phyloP scores from a whole-genome alignment of 2,797 vertebrate genomes.

The Darevskia nairensis region DNA sequence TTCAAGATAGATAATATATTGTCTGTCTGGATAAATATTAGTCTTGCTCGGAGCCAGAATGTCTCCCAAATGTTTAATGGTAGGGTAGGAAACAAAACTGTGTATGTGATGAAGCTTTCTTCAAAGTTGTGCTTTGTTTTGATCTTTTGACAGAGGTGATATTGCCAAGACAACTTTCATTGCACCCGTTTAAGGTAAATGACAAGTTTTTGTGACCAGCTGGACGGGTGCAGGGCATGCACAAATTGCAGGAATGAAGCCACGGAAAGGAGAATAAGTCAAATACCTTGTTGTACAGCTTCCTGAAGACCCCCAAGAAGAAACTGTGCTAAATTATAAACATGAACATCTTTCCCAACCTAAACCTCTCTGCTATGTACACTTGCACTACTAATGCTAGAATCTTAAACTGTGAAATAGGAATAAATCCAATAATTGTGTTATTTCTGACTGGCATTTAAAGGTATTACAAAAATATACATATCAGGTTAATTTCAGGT shows the following conservation, averaged over 20 bases:
- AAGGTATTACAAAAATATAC: accelerated
- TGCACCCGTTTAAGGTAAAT: background rate
- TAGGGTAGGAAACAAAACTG: background rate
- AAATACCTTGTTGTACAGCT: background rate
- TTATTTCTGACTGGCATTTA: accelerated
- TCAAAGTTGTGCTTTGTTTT: slow-evolving; percentile 20
- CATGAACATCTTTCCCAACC: background rate
- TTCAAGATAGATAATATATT: background rate
- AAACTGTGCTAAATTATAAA: slow-evolving; percentile 7
- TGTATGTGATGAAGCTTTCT: background rate
- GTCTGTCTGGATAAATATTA: slow-evolving; percentile 26
- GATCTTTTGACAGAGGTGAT: slow-evolving; percentile 5
- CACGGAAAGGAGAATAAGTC: slow-evolving; percentile 17
- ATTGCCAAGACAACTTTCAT: slow-evolving; percentile 12
- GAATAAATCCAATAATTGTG: background rate
- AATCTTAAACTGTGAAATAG: slow-evolving; percentile 23
- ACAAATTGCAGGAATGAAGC: slow-evolving; percentile 17
- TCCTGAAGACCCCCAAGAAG: slow-evolving; percentile 12
- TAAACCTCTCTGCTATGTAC: background rate
- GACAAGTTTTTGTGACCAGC: slow-evolving; percentile 25
- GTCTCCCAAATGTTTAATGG: slow-evolving; percentile 41
- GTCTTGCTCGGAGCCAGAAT: slow-evolving; percentile 2
- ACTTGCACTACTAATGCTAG: background rate
- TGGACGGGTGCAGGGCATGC: slow-evolving; percentile 9
- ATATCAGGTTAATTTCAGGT: background rate